Base-by-base conservation (phyloP, 2,888 invertebrate species). In the Venusia cambrica region DNA sequence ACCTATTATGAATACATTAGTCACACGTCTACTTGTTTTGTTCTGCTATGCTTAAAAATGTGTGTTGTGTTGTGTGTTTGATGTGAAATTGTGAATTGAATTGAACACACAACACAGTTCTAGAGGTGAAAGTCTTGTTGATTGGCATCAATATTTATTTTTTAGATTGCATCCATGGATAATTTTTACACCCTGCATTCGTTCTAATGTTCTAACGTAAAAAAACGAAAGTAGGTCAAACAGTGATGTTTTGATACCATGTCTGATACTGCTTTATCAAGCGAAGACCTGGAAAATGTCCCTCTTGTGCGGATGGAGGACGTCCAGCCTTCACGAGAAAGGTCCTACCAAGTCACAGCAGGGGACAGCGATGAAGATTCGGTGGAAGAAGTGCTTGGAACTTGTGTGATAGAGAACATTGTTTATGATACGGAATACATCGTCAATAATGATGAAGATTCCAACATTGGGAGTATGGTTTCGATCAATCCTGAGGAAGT, bases 301-400 rank as follows among this genome's bases (percentile, higher is more conserved):
- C 71, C 74, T 8, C 55, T 81, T 9, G 83, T 83, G 14, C 73
- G 78, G 26, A 77, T 83, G 81, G 75, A 73, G 26, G 84, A 83
- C 29, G 73, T 83, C 0, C 81, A 81, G 38, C 80, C 83, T 2
- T 66, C 74, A 1, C 63, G 73, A 38, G 63, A 57, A 15, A 56
- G 65, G 33, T 44, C 57, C 16, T 34, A 63, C 14, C 60, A 57
- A 5, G 31, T 54, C 8, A 35, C 25, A 1, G 36, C 40, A 9
- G 27, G 40, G 2, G 32, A 31, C n/a, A 48, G 45, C 4, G 45
- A 55, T 6, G 54, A 54, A 3, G 60, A 34, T 5, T 35, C 39
- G n/a, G 39, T 22, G n/a, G 40, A 40, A 13, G 40, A 60, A 24
- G 56, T 59, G 0, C 44, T 67, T 18, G 76, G 70, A 19, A 62